Base-by-base conservation (phyloP, 2,113 vertebrate species). In the Perca schrenkii region DNA sequence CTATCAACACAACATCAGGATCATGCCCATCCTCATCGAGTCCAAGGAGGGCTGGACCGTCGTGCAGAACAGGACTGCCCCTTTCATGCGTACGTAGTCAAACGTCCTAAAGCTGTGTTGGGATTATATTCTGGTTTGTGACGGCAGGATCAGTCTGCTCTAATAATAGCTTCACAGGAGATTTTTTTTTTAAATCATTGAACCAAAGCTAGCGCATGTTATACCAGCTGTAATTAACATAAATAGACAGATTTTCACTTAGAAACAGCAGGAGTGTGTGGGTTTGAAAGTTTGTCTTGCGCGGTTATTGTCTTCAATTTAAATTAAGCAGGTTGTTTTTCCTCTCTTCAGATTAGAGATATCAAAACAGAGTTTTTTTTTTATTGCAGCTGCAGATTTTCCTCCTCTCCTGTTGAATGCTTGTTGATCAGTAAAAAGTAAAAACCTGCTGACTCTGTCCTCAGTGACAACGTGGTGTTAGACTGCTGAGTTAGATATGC, bases 1-100 rank as follows among this genome's bases (percentile, higher is more conserved):
- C 84, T 99, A 98, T 84, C 96, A 89, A 74, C 92, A 97, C 90
- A 98, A 96, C 79, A n/a, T 0, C 15, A 94, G 94, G 90, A 96
- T 98, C 86, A 97, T 97, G 92, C 97, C 98, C 0, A 93, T 98
- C 58, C 80, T 98, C 57, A 86, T 96, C 0, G 94, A 97, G 82
- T 97, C 97, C 69, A 96, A 96, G 17, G 88, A 97, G 90, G 97
- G 97, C 79, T 98, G 97, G 97, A 95, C 96, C 67, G 92, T 98
- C 71, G 82, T 96, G 50, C 95, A 87, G 72, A 98, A 97, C 92
- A 95, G 94, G 79, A 97, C 93, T 0, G 94, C 92, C 7, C 40
- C 60, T 53, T 95, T 97, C 85, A 92, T 95, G 64, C 17, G 97
- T 98, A 93, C 85, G 97, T 97, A 91, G 28, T 40, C 4, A n/a